phyloP scores from a whole-genome alignment of 2,797 vertebrate genomes.

The Psittacula derbiana region DNA sequence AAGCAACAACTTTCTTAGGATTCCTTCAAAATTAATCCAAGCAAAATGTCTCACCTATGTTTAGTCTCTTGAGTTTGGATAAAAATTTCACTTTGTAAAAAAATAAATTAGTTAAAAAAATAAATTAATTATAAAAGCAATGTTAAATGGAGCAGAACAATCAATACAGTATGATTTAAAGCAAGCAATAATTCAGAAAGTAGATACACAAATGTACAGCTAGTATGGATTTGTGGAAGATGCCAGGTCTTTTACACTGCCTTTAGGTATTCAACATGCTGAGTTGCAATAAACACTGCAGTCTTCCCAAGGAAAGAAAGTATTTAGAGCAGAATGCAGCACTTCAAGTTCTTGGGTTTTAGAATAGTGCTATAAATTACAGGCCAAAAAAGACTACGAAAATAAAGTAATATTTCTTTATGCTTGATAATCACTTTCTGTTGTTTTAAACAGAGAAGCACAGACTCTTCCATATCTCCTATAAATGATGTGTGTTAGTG shows the following conservation, averaged over 20 bases:
- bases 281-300: neutral
- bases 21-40: neutral
- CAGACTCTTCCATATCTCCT: neutral
- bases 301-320: neutral
- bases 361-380: neutral
- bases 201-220: neutral
- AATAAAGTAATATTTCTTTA: neutral
- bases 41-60: neutral
- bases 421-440: neutral
- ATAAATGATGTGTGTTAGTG: neutral
- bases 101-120: neutral
- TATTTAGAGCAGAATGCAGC: neutral
- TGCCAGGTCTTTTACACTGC: neutral
- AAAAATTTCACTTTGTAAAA: neutral
- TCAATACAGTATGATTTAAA: neutral
- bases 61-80: neutral
- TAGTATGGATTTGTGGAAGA: neutral
- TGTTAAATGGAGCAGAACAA: neutral
- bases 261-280: neutral
- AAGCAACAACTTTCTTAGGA: neutral
- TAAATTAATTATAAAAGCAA: neutral
- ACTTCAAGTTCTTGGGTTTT: neutral
- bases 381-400: neutral
- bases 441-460: neutral
- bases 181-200: neutral